Evolutionary conservation across 1,140 invertebrate genomes (phyloP), one percentile per base, ranked within the genome.

Genomic region (Aleiodes sp.): DNA sequence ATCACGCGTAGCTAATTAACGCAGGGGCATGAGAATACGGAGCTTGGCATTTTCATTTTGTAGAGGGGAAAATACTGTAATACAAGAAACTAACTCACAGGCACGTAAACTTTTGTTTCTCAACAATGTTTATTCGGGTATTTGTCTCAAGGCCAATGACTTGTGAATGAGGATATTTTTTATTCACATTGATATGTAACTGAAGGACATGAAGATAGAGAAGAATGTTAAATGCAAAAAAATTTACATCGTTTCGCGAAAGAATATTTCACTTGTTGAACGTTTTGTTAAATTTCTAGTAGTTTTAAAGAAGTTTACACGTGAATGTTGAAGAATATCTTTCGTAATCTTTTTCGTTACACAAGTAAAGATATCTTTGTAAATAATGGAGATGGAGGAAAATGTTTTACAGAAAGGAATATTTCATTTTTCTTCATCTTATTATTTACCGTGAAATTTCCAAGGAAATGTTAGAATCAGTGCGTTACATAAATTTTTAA

Each of bases 1-100:
- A 52, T 52, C 46, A 52, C 21, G 46, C 46, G 46, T 52, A 52
- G 4, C 46, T 52, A 52, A 52, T 52, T 52, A 52, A 52, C 46
- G 46, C 39, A 16, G 39, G 39, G 1, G n/a, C 19, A 21, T 7
- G 41, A 52, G 46, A 52, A 52, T 52, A 52, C 26, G 46, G 46
- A 21, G 46, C 46, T 52, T 52, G 46, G 21, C 46, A 52, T 52
- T 52, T 52, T 52, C 19, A 24, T 52, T 52, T 6, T n/a, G n/a
- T 16, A 52, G 46, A 46, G 46, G 46, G 46, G 46, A 21, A 24
- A 52, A 52, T 52, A 52, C 21, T 21, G 46, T 52, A 52, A 52
- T 52, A 52, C 46, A 26, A 9, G 46, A 21, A 9, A 52, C 16
- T 16, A 21, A 52, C 46, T 52, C 46, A 52, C 46, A 16, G 7